A percentile compares a stretch with the other conserved stretches of the same genome.
phyloP scores from a whole-genome alignment of 2,113 vertebrate species.

The Podarcis muralis region DNA sequence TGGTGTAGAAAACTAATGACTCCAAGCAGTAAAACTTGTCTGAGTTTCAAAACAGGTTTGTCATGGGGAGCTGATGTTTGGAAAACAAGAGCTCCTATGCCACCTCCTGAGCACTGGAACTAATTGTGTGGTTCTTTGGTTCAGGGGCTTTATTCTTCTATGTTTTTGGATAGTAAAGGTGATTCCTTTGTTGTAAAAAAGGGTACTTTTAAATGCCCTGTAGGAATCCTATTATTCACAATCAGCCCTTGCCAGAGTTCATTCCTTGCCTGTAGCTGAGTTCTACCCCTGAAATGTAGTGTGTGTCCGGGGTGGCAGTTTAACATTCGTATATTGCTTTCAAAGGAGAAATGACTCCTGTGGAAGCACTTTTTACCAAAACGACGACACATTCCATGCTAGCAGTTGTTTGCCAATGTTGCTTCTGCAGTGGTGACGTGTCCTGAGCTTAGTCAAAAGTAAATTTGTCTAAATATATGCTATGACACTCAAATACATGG shows the following conservation, averaged over 20 bases:
- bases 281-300: not conserved
- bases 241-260: too few relatives aligned
- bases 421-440: not conserved
- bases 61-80: not conserved
- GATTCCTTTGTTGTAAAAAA: not conserved
- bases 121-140: not conserved
- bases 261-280: not conserved
- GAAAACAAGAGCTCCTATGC: too few relatives aligned
- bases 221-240: not conserved
- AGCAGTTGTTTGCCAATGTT: slow-evolving; percentile 3
- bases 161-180: too few relatives aligned
- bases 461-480: not conserved
- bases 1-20: not conserved
- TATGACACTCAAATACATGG: not conserved
- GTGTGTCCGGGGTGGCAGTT: not conserved
- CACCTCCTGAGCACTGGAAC: not conserved
- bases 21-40: not conserved
- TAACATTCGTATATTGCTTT: not conserved
- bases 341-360: not conserved
- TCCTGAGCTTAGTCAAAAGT: not conserved
- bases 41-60: not conserved
- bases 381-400: not conserved
- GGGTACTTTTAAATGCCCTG: not conserved
- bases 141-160: not conserved
- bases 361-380: not conserved